Base-by-base conservation (phyloP, 2,888 invertebrate species). In the Lasioglossum vierecki region DNA sequence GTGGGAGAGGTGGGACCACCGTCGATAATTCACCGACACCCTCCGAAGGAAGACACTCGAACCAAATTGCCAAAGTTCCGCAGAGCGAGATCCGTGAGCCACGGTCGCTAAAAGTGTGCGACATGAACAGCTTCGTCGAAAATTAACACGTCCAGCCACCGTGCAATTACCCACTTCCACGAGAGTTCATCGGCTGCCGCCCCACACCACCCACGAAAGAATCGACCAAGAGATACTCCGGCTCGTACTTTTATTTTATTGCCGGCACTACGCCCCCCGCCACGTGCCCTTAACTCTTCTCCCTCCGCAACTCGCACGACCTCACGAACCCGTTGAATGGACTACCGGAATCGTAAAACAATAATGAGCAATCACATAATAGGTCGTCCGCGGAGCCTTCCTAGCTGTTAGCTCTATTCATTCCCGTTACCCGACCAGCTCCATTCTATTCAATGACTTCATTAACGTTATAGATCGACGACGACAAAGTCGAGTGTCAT, bases 321-420 rank as follows among this genome's bases (percentile, higher is more conserved):
- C 53, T 22, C 53, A 22, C 22, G 9, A 22, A 53, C 76, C 39
- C 49, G 70, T 57, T 71, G 82, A 49, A 71, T 81, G 74, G 66
- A 79, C 76, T 72, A 76, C 71, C 81, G 73, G 82, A 68, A 63
- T 89, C 87, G 85, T 89, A 88, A 91, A 91, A 91, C 89, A 91
- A 90, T 91, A 91, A 91, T 87, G 91, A 91, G 91, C 91, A 91
- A 91, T 91, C 91, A 86, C 88, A 89, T 91, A 91, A 91, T 90
- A 85, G 90, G 80, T 88, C 87, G 80, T 71, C 81, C 79, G 70
- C 63, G 49, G 79, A 80, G 72, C 79, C 82, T 82, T 78, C 84
- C 87, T 83, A 83, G 79, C 82, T 85, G 80, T 82, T 73, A 82
- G 78, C 49, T 57, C 82, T 79, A 88, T 91, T 89, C 86, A 83